Conservation (phyloP, 2,888 invertebrate species). For the Drosophila algonquin region DNA sequence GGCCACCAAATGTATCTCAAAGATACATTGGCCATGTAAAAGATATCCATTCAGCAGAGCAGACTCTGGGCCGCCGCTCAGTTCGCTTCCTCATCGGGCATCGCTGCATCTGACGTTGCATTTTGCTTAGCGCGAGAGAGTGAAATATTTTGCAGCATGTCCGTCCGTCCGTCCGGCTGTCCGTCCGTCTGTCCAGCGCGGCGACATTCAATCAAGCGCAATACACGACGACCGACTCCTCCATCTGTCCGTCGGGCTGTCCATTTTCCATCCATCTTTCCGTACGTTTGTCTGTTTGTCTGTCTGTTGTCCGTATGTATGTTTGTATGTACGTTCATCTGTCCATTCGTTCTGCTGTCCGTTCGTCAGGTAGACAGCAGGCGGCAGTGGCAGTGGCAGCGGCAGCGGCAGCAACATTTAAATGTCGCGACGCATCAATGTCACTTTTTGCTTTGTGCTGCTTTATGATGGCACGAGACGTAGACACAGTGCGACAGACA, state of each 20-base stretch:
- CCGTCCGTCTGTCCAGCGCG: background rate
- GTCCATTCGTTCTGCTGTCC: constrained; percentile 2
- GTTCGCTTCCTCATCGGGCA: constrained; percentile 32
- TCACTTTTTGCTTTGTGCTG: constrained; percentile 45
- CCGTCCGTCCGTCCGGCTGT: background rate
- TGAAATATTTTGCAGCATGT: constrained; percentile 44
- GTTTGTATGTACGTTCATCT: background rate
- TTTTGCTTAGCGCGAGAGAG: constrained; percentile 37
- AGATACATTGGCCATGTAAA: constrained; percentile 54
- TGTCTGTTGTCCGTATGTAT: constrained; percentile 6
- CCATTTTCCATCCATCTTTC: constrained; percentile 1
- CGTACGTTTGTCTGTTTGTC: constrained; percentile 12
- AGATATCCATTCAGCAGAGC: constrained; percentile 55
- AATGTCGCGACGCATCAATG: constrained; percentile 68
- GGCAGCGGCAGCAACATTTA: constrained; percentile 37
- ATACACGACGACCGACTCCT: constrained; percentile 11
- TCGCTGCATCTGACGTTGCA: constrained; percentile 25
- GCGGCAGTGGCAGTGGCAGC: constrained; percentile 5
- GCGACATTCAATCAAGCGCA: constrained; percentile 37
- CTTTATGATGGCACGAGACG: constrained; percentile 40
- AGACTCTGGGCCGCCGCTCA: constrained; percentile 3
- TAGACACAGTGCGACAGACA: background rate
- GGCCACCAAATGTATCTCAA: constrained; percentile 26
- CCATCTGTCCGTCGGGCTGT: background rate
- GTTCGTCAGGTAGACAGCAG: constrained; percentile 35